Evolutionary conservation across 2,113 vertebrate genomes (phyloP).

Genomic region (Heterotilapia buettikoferi): DNA sequence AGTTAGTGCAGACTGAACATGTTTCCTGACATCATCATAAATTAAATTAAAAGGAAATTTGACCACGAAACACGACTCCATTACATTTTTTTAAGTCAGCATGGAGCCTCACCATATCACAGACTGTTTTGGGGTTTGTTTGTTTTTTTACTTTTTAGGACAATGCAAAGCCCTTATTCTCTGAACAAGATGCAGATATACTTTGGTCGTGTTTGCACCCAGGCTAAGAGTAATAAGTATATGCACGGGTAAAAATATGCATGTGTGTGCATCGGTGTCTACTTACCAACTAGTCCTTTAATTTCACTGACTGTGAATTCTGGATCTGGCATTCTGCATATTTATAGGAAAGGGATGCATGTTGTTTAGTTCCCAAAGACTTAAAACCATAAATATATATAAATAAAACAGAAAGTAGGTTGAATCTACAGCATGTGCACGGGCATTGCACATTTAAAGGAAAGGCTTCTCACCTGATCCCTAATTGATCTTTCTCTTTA

Average conservation of each 20-base stretch:
- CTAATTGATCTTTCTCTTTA: constrained; percentile 88
- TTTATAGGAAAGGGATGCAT: not conserved
- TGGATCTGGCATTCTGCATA: constrained; percentile 87
- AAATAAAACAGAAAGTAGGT: not conserved
- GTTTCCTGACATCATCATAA: not conserved
- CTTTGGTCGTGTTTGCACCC: not conserved
- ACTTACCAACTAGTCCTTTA: constrained; percentile 96
- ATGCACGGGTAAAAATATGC: not conserved
- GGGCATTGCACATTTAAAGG: not conserved
- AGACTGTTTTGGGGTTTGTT: not conserved
- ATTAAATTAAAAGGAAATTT: not conserved
- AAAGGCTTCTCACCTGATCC: constrained; percentile 85
- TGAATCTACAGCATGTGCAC: not conserved
- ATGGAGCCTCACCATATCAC: not conserved
- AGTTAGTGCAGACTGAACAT: not conserved
- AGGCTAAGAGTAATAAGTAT: not conserved
- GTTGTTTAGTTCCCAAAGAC: not conserved
- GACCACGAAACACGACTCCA: not conserved
- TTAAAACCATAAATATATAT: not conserved
- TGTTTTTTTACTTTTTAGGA: not conserved
- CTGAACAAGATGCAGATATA: not conserved
- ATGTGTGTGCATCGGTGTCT: not conserved
- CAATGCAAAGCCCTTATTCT: not conserved
- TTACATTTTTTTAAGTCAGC: not conserved
- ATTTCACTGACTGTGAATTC: constrained; percentile 92